Conservation (phyloP, 1,140 invertebrate species). For the Drosophila athabasca region DNA sequence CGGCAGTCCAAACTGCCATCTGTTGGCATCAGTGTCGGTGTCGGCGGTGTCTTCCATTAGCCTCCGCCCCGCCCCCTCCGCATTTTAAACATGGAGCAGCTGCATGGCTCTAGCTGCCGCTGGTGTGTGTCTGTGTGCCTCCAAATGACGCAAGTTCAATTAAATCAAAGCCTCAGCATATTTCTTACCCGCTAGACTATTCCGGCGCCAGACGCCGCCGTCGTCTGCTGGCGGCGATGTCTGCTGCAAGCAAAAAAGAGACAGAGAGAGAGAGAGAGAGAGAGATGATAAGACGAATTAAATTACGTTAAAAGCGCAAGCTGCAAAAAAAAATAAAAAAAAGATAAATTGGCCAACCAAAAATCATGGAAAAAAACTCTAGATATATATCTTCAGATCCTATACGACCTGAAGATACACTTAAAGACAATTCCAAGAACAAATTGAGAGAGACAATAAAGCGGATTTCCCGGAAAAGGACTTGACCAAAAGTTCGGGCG, state of each 20-base stretch:
- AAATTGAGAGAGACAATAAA: not conserved
- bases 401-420: constrained; percentile 21
- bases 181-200: constrained; percentile 80
- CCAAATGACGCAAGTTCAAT: constrained; percentile 68
- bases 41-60: constrained; percentile 43
- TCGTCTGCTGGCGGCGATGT: constrained; percentile 73
- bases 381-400: not conserved
- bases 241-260: constrained; percentile 45
- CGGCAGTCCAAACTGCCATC: not conserved
- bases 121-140: not conserved
- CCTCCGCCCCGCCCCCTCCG: constrained; percentile 26
- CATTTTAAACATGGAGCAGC: constrained; percentile 72
- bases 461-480: too few species aligned
- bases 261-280: not conserved
- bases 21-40: constrained; percentile 27
- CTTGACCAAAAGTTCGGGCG: too few species aligned
- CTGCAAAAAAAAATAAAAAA: constrained; percentile 30
- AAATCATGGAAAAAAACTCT: constrained; percentile 14
- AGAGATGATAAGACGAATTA: constrained; percentile 78
- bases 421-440: constrained; percentile 6
- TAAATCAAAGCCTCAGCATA: constrained; percentile 77
- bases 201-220: constrained; percentile 77
- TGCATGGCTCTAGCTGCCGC: constrained; percentile 24
- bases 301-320: constrained; percentile 77
- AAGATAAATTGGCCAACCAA: constrained; percentile 44